Evolutionary conservation across 2,797 vertebrate species (phyloP), one percentile per base, ranked within the genome.

Genomic region (Argyrosomus regius): DNA sequence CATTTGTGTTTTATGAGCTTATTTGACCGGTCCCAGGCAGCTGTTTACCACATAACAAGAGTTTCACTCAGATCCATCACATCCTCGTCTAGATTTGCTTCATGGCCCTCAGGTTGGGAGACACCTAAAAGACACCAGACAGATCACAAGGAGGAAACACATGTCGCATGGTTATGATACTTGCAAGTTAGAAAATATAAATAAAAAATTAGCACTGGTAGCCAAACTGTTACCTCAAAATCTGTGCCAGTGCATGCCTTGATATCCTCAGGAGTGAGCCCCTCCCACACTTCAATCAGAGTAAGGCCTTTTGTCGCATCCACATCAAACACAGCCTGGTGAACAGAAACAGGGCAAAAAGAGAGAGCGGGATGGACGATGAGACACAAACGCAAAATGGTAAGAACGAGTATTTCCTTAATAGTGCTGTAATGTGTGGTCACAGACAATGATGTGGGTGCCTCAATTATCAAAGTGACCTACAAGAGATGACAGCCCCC

Each of bases 251-350:
- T 99, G 91, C 96, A 97, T 77, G 96, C 96, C 92, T 96, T 96
- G 88, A 99, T 97, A 88, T 99, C 98, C 20, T 98, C 97, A 46
- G 97, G 94, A 9, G 96, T 96, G 78, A 99, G 92, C 46, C 96
- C 97, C 92, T 98, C 97, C 96, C 95, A 98, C 77, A 99, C 92
- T 92, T 99, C 98, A 60, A 97, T 96, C 86, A 99, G 95, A 35
- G 96, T 98, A 87, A 99, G 93, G 22, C 98, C 98, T 73, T 96
- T 97, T 77, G 95, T 94, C 87, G 94, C 96, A 93, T 98, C 96
- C 84, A 99, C 97, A 54, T 99, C 97, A 94, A 99, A 99, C 68
- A 99, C 98, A 1, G 97, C 97, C 98, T 99, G 88, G 68, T 1
- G 52, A 68, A 66, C 46, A 61, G 53, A 78, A 79, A 70, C 39